These are phyloP conservation scores for Poicephalus meyeri DNA, from an alignment of 2,113 vertebrate genomes.

Conservation along the genomic window DNA sequence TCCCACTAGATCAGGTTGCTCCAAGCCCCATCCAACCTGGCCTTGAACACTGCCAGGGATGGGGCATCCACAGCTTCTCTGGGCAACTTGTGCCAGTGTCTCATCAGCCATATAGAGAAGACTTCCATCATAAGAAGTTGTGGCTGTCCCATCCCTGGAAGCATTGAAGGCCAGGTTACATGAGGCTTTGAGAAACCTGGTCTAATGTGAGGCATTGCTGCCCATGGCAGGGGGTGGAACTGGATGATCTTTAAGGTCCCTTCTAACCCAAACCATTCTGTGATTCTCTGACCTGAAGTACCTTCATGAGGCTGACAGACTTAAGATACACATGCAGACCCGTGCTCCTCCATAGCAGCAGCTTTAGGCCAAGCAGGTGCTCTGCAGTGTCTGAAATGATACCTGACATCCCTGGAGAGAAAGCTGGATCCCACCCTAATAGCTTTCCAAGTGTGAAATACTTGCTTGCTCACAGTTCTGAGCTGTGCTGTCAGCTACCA, in stretches of 20 bases:
- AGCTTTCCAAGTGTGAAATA: neutral
- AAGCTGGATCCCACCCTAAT: neutral
- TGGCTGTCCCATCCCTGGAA: neutral
- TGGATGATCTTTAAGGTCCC: neutral
- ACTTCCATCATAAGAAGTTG: neutral
- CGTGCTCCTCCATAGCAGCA: neutral
- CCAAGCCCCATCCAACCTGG: fast-evolving
- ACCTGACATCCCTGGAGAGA: neutral
- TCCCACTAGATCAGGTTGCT: neutral
- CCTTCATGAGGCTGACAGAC: neutral
- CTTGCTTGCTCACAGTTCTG: neutral
- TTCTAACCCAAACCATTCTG: neutral
- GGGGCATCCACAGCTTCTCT: neutral
- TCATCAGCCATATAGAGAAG: neutral
- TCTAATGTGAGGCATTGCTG: neutral
- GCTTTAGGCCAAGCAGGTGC: neutral
- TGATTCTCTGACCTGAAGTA: neutral
- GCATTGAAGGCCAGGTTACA: neutral
- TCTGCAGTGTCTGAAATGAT: neutral
- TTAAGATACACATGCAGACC: neutral
- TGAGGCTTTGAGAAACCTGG: neutral
- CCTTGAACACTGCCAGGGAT: neutral
- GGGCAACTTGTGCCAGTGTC: neutral
- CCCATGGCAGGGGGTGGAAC: neutral
- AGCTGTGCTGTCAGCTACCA: neutral